Base-by-base conservation (phyloP, 2,888 invertebrate genomes). In the Lacanobia oleracea region DNA sequence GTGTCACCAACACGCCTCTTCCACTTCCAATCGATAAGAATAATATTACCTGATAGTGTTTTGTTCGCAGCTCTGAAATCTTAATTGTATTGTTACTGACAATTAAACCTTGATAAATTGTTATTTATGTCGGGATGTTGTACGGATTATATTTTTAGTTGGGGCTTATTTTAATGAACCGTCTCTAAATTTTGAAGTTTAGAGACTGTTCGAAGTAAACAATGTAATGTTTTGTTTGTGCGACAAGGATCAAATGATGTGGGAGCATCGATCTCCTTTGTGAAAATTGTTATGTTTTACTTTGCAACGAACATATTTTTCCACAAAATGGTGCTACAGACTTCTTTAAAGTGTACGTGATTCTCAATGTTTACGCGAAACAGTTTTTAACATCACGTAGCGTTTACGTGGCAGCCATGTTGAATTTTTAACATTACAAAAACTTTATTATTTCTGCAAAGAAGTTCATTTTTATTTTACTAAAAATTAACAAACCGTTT, bases 1-100 rank as follows among this genome's bases (percentile, higher is more conserved):
- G 67, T 86, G 86, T 86, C 86, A 86, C 21, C 53, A 60, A 63
- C 85, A 86, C 61, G 66, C 64, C 54, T 70, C 67, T 77, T 45
- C 64, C 27, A 53, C 65, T 76, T 71, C 72, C 48, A 81, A 70
- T 80, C 82, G 77, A 81, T 77, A 63, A 60, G 65, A 61, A 61
- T 74, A 69, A 76, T 70, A 71, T 63, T 75, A 71, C 70, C 60
- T 45, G 75, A 78, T 78, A 82, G 61, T 67, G 67, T 72, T 71
- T 67, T 77, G 75, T 77, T 80, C 69, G 60, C 64, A 56, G 50
- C n/a, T 70, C 69, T 67, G 69, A 75, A 75, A 81, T 71, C 23
- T 37, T 85, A 85, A 84, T 82, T 82, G 74, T 82, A 57, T 67
- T 82, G 66, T 73, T 60, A 51, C 53, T 66, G 70, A 71, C 71